These are phyloP conservation scores for Rhea pennata DNA, from an alignment of 2,113 vertebrate genomes.

Conservation along the genomic window DNA sequence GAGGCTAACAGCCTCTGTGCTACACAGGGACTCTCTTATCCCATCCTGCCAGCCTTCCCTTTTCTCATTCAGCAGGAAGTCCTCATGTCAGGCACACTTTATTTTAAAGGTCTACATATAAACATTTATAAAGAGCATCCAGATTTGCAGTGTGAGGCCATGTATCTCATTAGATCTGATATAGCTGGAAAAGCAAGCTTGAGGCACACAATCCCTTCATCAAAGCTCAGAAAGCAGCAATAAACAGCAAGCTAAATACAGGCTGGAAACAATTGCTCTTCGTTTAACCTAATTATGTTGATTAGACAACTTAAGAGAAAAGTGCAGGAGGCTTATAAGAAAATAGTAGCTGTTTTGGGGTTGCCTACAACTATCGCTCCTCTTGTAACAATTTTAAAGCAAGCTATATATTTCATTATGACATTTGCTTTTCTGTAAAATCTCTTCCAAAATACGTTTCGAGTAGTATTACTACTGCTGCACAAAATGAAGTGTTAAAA, in stretches of 20 bases:
- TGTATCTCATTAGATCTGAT: neutral
- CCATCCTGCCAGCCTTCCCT: neutral
- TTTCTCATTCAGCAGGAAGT: neutral
- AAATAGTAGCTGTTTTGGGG: neutral
- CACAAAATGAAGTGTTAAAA: neutral
- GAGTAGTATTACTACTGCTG: neutral
- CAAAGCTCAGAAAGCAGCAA: neutral
- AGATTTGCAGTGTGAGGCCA: neutral
- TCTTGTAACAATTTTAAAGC: neutral
- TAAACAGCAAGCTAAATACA: neutral
- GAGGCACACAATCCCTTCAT: neutral
- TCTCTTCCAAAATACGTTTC: neutral
- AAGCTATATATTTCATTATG: neutral
- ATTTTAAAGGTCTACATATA: neutral
- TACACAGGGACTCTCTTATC: neutral
- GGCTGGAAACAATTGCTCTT: neutral
- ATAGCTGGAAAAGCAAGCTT: neutral
- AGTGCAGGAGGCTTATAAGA: neutral
- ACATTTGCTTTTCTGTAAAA: neutral
- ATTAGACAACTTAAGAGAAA: slow-evolving; percentile 1
- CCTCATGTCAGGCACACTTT: neutral
- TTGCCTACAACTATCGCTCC: neutral
- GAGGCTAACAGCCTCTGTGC: neutral
- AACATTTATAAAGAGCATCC: neutral
- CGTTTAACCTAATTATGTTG: neutral